These are phyloP conservation scores for Lathamus discolor DNA, from an alignment of 2,113 vertebrate genomes.

Conservation along the genomic window DNA sequence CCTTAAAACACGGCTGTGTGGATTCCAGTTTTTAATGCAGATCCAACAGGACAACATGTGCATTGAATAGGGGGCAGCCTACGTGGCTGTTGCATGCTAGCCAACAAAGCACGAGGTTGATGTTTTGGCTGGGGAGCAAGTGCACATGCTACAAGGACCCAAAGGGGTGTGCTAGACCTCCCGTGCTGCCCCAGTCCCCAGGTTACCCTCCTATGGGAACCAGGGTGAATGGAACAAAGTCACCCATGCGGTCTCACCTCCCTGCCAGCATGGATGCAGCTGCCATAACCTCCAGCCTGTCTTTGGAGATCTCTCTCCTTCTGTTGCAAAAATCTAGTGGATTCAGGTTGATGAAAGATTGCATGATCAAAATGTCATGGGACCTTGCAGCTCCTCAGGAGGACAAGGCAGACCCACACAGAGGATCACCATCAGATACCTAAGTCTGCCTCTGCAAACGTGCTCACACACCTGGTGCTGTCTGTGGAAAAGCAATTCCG, in stretches of 20 bases:
- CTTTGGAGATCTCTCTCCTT: neutral
- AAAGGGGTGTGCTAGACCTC: neutral
- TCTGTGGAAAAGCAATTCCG: neutral
- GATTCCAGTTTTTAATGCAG: neutral
- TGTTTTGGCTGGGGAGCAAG: neutral
- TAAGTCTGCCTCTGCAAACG: neutral
- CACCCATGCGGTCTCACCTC: neutral
- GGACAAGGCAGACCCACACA: neutral
- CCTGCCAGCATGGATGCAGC: neutral
- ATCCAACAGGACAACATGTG: neutral
- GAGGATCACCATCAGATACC: accelerated
- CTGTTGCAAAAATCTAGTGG: neutral
- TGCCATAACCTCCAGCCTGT: neutral
- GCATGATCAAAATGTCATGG: neutral
- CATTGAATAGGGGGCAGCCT: neutral
- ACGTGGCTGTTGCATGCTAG: neutral
- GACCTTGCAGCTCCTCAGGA: neutral
- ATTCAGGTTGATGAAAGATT: neutral
- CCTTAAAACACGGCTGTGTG: neutral
- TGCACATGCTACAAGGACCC: neutral
- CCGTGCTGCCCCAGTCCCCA: accelerated
- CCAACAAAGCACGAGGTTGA: neutral
- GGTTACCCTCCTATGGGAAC: neutral
- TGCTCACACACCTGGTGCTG: neutral
- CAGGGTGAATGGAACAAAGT: neutral